Percentiles rank a stretch among this genome's conserved stretches.
phyloP scores from a whole-genome alignment of 2,113 vertebrate species.

The Poicephalus meyeri region DNA sequence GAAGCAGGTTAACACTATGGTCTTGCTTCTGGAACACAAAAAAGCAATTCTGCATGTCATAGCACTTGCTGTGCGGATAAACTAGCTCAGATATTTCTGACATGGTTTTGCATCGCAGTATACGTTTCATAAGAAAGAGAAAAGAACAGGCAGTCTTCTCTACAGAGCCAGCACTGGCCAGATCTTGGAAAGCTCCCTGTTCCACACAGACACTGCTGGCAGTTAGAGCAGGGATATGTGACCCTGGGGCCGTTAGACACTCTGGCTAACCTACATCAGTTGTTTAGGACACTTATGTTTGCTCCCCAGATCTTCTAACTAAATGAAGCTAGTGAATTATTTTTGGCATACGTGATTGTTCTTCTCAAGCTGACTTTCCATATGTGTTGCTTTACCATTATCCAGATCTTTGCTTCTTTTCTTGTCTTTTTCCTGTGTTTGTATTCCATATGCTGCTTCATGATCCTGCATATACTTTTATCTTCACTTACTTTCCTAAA shows the following conservation, averaged over 20 bases:
- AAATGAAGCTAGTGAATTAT: conserved; percentile 41
- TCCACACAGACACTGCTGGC: not conserved
- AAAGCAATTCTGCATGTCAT: not conserved
- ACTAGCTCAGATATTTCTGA: conserved; percentile 2
- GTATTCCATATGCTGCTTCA: not conserved
- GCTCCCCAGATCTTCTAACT: conserved; percentile 30
- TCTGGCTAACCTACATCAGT: conserved; percentile 59
- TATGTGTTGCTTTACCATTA: conserved; percentile 4
- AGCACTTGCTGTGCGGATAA: not conserved
- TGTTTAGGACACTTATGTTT: conserved; percentile 53
- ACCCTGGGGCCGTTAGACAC: conserved; percentile 39
- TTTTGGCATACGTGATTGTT: conserved; percentile 33
- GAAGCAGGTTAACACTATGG: not conserved
- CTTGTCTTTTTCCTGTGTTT: conserved; percentile 20
- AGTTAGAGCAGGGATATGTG: not conserved
- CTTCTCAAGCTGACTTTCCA: conserved; percentile 50
- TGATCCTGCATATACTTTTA: not conserved
- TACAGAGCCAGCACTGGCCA: not conserved
- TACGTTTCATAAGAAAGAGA: not conserved
- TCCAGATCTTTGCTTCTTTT: not conserved
- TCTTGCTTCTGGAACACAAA: not conserved
- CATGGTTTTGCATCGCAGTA: not conserved
- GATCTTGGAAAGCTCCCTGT: not conserved
- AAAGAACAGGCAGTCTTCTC: not conserved
- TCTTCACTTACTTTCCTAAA: not conserved